phyloP scores from a whole-genome alignment of 2,113 vertebrate species.

The Chinchilla lanigera region DNA sequence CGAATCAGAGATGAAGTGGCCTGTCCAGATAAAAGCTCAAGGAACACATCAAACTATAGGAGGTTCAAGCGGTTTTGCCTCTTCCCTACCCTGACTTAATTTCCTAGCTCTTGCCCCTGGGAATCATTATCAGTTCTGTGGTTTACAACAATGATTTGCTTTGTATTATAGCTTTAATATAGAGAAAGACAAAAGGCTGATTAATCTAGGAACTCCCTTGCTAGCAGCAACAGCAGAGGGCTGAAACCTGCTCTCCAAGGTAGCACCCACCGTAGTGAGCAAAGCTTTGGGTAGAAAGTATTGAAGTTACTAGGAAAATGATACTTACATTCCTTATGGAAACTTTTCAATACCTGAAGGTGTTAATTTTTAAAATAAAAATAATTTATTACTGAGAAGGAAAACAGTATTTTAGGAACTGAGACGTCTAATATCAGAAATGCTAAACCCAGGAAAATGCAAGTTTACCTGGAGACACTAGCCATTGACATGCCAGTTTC shows the following conservation, averaged over 20 bases:
- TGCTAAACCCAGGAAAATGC: slow-evolving; percentile 40
- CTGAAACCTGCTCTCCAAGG: background rate
- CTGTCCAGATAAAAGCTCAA: background rate
- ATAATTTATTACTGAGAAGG: background rate
- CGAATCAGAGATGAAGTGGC: background rate
- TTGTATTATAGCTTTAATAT: background rate
- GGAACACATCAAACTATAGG: background rate
- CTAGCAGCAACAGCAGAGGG: background rate
- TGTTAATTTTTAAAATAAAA: slow-evolving; percentile 60
- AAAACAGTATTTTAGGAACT: slow-evolving; percentile 60
- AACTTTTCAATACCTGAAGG: slow-evolving; percentile 46
- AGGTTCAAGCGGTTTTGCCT: background rate
- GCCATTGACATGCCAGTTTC: slow-evolving; percentile 60
- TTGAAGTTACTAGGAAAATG: slow-evolving; percentile 42
- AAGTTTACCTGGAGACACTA: slow-evolving; percentile 68
- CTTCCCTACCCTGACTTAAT: background rate
- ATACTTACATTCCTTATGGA: slow-evolving; percentile 60
- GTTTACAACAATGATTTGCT: background rate
- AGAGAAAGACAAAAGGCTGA: background rate
- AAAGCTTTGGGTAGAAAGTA: background rate
- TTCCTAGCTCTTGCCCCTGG: background rate
- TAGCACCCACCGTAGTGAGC: too few relatives aligned
- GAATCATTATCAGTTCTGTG: background rate
- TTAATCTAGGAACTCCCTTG: background rate
- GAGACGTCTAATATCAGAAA: slow-evolving; percentile 69